Evolutionary conservation across 2,888 invertebrate species (phyloP), one percentile per base, ranked within the genome.

Genomic region (Drosophila emarginata): DNA sequence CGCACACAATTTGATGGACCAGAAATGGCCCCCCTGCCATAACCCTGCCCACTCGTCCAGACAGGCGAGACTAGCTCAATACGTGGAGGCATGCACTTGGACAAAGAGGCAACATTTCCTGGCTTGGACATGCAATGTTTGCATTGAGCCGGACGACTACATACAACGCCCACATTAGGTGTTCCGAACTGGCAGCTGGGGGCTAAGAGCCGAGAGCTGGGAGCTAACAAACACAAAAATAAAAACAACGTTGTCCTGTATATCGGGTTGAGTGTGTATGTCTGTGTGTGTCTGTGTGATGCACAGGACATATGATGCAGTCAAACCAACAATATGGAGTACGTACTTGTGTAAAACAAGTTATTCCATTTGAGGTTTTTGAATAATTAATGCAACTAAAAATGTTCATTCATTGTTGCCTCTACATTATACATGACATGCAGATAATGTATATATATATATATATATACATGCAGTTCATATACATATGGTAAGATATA

Each of bases 341-440:
- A 82, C 77, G 76, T 84, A 81, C 87, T 84, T 78, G 80, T 86
- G 78, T 86, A 76, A 74, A 77, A 84, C 87, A 84, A 77, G 84
- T 72, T 80, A 83, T 84, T 84, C 78, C 87, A 87, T 84, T 84
- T 77, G 77, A 83, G 84, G 84, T 76, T 72, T 78, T 71, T 88
- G 80, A 78, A 87, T 84, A 88, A 88, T 88, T 86, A 88, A 84
- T 84, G 67, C 71, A 69, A 78, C 87, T 83, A 82, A 82, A 87
- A 87, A 76, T 82, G 86, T 62, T 82, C 73, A 54, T 62, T 72
- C 76, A 68, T 75, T 72, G 68, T 70, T 76, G 57, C 51, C 61
- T 58, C 53, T 54, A 60, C 67, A 68, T 66, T 74, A 78, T 68
- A 64, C 32, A 54, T 54, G 18, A 15, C 32, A 18, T 54, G 45